Evolutionary conservation across 2,797 vertebrate genomes (phyloP).

Genomic region (Pygocentrus nattereri): DNA sequence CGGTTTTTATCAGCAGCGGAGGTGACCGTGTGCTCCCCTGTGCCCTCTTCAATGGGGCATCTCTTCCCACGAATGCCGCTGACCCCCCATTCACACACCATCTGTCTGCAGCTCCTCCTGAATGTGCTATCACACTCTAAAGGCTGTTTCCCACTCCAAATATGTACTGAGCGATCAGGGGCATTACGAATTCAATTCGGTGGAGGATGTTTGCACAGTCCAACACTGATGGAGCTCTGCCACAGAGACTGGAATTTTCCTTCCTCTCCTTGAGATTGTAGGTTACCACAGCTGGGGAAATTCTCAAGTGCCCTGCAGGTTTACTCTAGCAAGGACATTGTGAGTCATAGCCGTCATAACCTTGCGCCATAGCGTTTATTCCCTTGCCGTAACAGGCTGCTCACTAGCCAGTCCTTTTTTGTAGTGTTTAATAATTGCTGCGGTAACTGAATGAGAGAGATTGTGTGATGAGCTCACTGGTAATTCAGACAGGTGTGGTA

Average conservation of each 20-base stretch:
- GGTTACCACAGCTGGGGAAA: slow-evolving; percentile 50
- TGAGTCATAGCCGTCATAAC: slow-evolving; percentile 34
- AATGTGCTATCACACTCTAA: slow-evolving; percentile 58
- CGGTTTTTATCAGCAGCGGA: slow-evolving; percentile 39
- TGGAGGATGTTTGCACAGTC: slow-evolving; percentile 57
- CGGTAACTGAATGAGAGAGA: slow-evolving; percentile 5
- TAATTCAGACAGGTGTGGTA: slow-evolving; percentile 38
- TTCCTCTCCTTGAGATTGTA: slow-evolving; percentile 19
- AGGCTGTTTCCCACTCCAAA: slow-evolving; percentile 63
- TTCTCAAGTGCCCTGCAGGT: slow-evolving; percentile 22
- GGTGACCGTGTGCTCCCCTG: slow-evolving; percentile 27
- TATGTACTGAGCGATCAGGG: slow-evolving; percentile 61
- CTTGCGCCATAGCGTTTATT: slow-evolving; percentile 20
- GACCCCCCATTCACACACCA: slow-evolving; percentile 62
- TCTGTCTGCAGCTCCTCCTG: slow-evolving; percentile 56
- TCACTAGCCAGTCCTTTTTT: not conserved
- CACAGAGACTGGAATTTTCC: slow-evolving; percentile 35
- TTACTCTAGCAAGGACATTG: slow-evolving; percentile 30
- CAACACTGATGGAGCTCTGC: slow-evolving; percentile 50
- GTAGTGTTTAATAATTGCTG: not conserved
- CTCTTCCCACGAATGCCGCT: slow-evolving; percentile 49
- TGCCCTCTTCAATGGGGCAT: slow-evolving; percentile 41
- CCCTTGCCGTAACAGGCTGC: not conserved
- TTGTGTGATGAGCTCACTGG: slow-evolving; percentile 12
- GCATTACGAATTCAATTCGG: slow-evolving; percentile 63